These are phyloP conservation scores for Zaprionus camerounensis DNA, from an alignment of 1,140 invertebrate genomes.

Conservation along the genomic window DNA sequence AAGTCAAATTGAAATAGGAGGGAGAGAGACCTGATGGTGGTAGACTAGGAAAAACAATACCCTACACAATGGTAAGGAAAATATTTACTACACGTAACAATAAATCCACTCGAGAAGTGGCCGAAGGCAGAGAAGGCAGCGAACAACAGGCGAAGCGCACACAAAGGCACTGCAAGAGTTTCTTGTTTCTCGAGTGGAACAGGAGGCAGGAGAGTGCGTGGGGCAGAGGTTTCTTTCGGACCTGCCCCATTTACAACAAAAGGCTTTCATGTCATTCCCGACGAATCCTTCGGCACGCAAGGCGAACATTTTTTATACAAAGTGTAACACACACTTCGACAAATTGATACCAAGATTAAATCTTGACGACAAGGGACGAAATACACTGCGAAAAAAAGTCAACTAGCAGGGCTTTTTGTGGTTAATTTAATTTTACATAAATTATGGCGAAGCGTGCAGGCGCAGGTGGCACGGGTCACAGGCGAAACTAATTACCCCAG, in stretches of 20 bases:
- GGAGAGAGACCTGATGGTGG: constrained; percentile 10
- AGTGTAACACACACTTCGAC: constrained; percentile 66
- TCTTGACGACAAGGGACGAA: constrained; percentile 49
- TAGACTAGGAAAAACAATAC: constrained; percentile 31
- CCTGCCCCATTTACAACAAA: constrained; percentile 53
- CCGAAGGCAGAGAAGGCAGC: constrained; percentile 25
- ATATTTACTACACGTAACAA: constrained; percentile 76
- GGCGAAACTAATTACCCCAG: constrained; percentile 55
- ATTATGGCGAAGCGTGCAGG: constrained; percentile 38
- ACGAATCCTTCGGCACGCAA: constrained; percentile 55
- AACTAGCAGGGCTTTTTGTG: constrained; percentile 4
- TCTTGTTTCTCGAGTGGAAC: neutral
- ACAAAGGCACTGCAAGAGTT: constrained; percentile 47
- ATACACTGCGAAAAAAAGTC: neutral
- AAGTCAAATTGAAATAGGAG: constrained; percentile 61
- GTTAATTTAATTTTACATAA: constrained; percentile 61
- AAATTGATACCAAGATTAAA: constrained; percentile 78
- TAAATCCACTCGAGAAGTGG: constrained; percentile 66
- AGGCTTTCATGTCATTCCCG: constrained; percentile 52
- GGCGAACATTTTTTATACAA: constrained; percentile 52
- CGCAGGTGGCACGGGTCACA: constrained; percentile 53
- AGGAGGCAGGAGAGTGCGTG: neutral
- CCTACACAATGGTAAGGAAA: constrained; percentile 46
- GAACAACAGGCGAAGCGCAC: constrained; percentile 49
- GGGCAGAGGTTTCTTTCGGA: constrained; percentile 15